These are phyloP conservation scores for Aphodius granarius DNA, from an alignment of 2,888 invertebrate genomes.

Conservation along the genomic window DNA sequence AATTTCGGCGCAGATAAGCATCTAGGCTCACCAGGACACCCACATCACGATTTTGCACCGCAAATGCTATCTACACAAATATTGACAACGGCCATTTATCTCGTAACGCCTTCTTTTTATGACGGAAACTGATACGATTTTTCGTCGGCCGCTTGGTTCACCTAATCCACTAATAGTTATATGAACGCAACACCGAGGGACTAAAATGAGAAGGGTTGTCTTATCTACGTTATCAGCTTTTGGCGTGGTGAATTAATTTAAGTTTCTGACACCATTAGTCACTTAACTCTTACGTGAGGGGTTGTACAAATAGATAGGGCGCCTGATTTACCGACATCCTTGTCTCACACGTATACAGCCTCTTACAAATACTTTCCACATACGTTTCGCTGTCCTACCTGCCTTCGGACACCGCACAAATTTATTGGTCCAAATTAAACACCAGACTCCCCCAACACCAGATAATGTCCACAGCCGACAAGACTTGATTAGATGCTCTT, in stretches of 20 bases:
- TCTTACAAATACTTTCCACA: slow-evolving; percentile 8
- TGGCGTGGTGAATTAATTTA: slow-evolving; percentile 51
- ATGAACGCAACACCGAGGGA: slow-evolving; percentile 31
- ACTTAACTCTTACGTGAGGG: slow-evolving; percentile 47
- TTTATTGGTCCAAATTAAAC: slow-evolving; percentile 8
- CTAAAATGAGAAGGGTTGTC: slow-evolving; percentile 43
- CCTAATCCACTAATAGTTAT: no score
- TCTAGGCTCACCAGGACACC: not conserved
- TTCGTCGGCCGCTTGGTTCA: no score
- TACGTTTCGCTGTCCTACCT: slow-evolving; percentile 3
- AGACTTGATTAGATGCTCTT: not conserved
- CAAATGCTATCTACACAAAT: slow-evolving; percentile 15
- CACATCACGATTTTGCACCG: slow-evolving; percentile 1
- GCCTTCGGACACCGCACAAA: not conserved
- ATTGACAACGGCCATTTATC: slow-evolving; percentile 23
- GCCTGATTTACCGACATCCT: slow-evolving; percentile 47
- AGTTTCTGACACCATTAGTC: slow-evolving; percentile 52
- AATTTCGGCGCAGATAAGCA: slow-evolving; percentile 11
- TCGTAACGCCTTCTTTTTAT: not conserved
- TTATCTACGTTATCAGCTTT: slow-evolving; percentile 49
- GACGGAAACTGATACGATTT: not conserved
- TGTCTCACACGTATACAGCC: slow-evolving; percentile 10
- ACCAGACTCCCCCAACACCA: not conserved
- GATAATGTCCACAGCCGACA: not conserved
- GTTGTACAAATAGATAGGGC: slow-evolving; percentile 48